A percentile compares a stretch with the other conserved stretches of the same genome.
Evolutionary conservation across 2,888 invertebrate species (phyloP).

Genomic region (Doris montereyensis): DNA sequence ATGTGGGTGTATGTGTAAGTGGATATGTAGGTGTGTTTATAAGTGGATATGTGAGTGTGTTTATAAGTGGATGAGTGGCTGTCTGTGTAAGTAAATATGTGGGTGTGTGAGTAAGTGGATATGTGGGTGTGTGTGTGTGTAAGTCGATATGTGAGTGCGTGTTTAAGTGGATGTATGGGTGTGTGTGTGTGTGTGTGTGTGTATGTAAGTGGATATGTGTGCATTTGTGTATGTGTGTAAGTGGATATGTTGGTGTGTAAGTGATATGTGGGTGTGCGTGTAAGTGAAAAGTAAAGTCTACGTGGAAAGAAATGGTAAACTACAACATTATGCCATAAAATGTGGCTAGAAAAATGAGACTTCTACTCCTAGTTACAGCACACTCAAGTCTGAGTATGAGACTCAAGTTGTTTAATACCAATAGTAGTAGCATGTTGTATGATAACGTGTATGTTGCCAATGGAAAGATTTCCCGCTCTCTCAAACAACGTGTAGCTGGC

Average conservation of each 20-base stretch:
- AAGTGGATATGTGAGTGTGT: background rate
- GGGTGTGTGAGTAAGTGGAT: slow-evolving; percentile 4
- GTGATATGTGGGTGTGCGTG: too few species aligned
- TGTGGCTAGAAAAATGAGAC: too few species aligned
- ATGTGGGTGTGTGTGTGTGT: slow-evolving; percentile 2
- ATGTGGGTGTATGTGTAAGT: background rate
- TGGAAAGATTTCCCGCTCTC: too few species aligned
- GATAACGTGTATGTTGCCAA: too few species aligned
- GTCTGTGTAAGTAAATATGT: slow-evolving; percentile 5
- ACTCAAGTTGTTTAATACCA: too few species aligned
- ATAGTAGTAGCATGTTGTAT: too few species aligned
- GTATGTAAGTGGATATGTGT: background rate
- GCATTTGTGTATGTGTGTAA: slow-evolving; percentile 14
- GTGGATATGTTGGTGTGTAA: slow-evolving; percentile 8
- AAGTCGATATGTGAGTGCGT: background rate
- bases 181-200: slow-evolving; percentile 4
- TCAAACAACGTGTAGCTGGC: too few species aligned
- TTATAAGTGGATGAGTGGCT: background rate
- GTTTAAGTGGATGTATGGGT: background rate
- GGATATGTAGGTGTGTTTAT: background rate
- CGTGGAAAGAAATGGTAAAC: too few species aligned
- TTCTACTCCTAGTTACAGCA: too few species aligned
- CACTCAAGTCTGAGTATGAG: too few species aligned
- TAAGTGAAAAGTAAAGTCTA: too few species aligned
- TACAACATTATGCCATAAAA: too few species aligned